Base-by-base conservation (phyloP, 2,888 invertebrate species). In the Odontocolon sp. region DNA sequence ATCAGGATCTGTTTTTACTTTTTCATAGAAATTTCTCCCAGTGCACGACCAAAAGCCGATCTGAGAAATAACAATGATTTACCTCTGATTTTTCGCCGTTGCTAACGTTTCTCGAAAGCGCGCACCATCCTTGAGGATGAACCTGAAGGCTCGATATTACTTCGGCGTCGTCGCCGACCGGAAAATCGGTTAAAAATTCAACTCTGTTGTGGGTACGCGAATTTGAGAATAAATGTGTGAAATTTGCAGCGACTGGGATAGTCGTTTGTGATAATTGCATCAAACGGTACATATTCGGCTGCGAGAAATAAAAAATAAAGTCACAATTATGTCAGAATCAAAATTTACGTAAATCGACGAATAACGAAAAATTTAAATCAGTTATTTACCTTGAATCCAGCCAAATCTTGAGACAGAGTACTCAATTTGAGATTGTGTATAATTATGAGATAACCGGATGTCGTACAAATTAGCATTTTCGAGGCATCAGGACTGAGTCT, bases 181-280 rank as follows among this genome's bases (percentile, higher is more conserved):
- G 97, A 91, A 98, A 98, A 91, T 98, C 98, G 0, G 95, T 94
- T 9, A 98, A 94, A 85, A 98, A 94, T 90, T 98, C 98, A 2
- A 98, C 94, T 42, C 98, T 92, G 91, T 98, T 98, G 82, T 95
- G 93, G 83, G 93, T 93, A 63, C 96, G 93, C 63, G 92, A 92
- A 50, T 92, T 92, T 36, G 95, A 94, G 88, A 98, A 98, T 56
- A 98, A 92, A 87, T 96, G 94, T 86, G 96, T 97, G 87, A 94
- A 97, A 89, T 93, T 94, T 0, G 95, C 95, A 2, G 95, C 96
- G 57, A 95, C 93, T 0, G 96, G 96, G 83, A 96, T 95, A 78
- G 94, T 93, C 82, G 96, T 96, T 83, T 95, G 94, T 82, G 96
- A 96, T 87, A 95, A 92, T 91, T 97, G 97, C 96, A 97, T 97